Percentiles rank a stretch among this genome's conserved stretches.
phyloP scores from a whole-genome alignment of 2,888 invertebrate species.

The Drosophila parthenogenetica region DNA sequence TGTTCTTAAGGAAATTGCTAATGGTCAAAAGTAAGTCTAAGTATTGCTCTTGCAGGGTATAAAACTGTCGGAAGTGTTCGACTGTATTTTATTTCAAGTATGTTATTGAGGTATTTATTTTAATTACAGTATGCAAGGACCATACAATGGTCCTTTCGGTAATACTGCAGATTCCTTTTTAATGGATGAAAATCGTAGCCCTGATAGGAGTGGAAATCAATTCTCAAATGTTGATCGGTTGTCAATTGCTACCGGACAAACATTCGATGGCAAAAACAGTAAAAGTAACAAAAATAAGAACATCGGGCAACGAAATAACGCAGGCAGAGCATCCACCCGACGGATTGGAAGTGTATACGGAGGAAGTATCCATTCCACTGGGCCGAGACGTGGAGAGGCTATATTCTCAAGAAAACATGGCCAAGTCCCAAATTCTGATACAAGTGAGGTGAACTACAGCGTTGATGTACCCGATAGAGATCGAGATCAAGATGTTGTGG shows the following conservation, averaged over 20 bases:
- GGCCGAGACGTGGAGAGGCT: slow-evolving; percentile 22
- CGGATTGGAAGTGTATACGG: slow-evolving; percentile 41
- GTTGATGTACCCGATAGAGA: slow-evolving; percentile 43
- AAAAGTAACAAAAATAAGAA: slow-evolving; percentile 35
- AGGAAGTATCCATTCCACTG: background rate
- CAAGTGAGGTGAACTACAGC: slow-evolving; percentile 20
- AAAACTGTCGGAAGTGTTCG: too few species aligned
- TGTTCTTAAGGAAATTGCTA: slow-evolving; percentile 88
- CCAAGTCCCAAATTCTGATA: background rate
- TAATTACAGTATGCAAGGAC: slow-evolving; percentile 49
- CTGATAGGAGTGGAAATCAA: slow-evolving; percentile 62
- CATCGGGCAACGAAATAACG: slow-evolving; percentile 14
- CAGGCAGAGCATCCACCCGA: slow-evolving; percentile 36
- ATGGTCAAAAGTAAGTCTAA: slow-evolving; percentile 86
- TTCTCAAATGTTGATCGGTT: slow-evolving; percentile 54
- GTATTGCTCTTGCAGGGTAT: background rate
- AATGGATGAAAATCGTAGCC: slow-evolving; percentile 81
- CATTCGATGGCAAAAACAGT: slow-evolving; percentile 28
- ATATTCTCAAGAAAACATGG: slow-evolving; percentile 43
- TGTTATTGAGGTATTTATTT: background rate
- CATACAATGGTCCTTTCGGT: slow-evolving; percentile 43
- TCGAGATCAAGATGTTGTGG: slow-evolving; percentile 44
- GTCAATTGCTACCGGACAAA: slow-evolving; percentile 56
- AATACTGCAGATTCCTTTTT: slow-evolving; percentile 59
- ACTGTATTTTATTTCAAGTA: too few species aligned